These are phyloP conservation scores for Tipula confusa DNA, from an alignment of 2,888 invertebrate genomes.

Conservation along the genomic window DNA sequence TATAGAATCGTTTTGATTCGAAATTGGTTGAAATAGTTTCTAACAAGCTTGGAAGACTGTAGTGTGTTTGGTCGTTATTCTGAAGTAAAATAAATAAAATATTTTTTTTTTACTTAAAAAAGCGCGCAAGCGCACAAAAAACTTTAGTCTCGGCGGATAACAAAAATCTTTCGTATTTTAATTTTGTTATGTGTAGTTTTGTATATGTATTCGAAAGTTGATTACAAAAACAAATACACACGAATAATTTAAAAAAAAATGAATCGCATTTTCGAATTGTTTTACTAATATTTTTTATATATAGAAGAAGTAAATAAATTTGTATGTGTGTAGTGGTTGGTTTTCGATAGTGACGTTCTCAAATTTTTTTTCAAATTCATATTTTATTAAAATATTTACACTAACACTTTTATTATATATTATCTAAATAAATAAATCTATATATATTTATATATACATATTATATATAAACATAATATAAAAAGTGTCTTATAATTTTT, in stretches of 20 bases:
- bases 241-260: not conserved
- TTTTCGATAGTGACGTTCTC: slow-evolving; percentile 21
- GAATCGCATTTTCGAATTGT: slow-evolving; percentile 20
- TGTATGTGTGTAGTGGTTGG: not conserved
- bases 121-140: slow-evolving; percentile 10
- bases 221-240: slow-evolving; percentile 5
- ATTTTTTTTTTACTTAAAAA: not conserved
- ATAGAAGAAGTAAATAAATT: not conserved
- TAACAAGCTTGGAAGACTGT: slow-evolving; percentile 30
- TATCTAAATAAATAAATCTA: too few species aligned
- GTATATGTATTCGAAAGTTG: not conserved
- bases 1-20: not conserved
- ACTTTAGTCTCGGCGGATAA: slow-evolving; percentile 5
- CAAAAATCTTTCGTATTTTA: not conserved
- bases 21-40: slow-evolving; percentile 30
- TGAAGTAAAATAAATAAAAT: not conserved
- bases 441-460: not conserved
- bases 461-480: not conserved
- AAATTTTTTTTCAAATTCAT: slow-evolving; percentile 12
- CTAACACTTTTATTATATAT: not conserved
- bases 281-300: not conserved
- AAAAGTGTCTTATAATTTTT: not conserved
- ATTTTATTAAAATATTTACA: not conserved
- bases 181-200: not conserved
- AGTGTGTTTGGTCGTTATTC: not conserved